These are phyloP conservation scores for Leptinotarsa rubiginosa DNA, from an alignment of 2,888 invertebrate genomes.

Conservation along the genomic window DNA sequence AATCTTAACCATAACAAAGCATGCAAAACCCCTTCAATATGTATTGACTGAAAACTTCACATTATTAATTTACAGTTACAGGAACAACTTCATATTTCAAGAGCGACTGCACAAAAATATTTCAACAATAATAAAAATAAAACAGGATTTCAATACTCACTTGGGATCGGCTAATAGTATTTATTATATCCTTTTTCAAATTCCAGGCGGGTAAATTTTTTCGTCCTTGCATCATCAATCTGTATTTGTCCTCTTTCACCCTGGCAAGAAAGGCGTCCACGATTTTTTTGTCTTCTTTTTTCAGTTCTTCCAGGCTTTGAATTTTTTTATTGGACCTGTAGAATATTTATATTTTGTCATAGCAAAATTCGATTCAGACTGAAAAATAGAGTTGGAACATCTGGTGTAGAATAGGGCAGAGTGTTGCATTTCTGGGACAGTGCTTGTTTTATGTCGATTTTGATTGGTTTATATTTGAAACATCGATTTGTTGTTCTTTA, in stretches of 20 bases:
- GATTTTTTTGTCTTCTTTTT: conserved; percentile 74
- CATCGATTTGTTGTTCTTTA: no score
- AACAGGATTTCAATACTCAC: neutral
- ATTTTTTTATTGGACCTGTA: conserved; percentile 66
- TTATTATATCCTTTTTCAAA: conserved; percentile 76
- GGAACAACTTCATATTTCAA: no score
- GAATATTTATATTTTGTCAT: neutral
- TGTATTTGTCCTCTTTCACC: conserved; percentile 72
- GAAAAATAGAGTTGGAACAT: no score
- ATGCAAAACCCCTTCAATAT: no score
- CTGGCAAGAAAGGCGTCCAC: conserved; percentile 74
- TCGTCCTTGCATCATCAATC: conserved; percentile 74
- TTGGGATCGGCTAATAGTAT: conserved; percentile 71
- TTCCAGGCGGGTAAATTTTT: conserved; percentile 80
- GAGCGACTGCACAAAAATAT: neutral
- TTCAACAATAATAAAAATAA: neutral
- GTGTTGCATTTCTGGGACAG: no score
- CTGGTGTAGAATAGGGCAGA: no score
- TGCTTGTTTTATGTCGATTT: no score
- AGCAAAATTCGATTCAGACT: neutral
- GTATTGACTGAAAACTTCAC: no score
- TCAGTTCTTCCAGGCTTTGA: conserved; percentile 69
- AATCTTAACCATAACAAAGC: no score
- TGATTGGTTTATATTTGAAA: no score
- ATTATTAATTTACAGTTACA: no score